A percentile compares a stretch with the other conserved stretches of the same genome.
phyloP scores from a whole-genome alignment of 1,140 invertebrate genomes.

The Apocrypta bakeri region DNA sequence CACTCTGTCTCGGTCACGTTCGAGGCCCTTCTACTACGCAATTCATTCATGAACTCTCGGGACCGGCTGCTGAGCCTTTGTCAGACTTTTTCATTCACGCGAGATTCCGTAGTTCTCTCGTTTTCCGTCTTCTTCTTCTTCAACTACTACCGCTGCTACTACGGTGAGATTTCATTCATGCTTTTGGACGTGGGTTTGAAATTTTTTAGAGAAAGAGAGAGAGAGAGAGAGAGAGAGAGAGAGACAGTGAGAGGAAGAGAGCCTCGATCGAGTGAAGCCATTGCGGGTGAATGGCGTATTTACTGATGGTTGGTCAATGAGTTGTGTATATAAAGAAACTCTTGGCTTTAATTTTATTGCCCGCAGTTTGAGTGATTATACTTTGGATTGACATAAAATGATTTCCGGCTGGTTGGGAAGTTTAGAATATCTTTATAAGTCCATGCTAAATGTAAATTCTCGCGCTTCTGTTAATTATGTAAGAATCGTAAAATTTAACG shows the following conservation, averaged over 20 bases:
- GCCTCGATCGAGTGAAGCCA: background rate
- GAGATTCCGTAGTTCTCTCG: conserved; percentile 8
- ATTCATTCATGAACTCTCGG: conserved; percentile 63
- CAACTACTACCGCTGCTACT: background rate
- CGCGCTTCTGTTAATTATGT: no score
- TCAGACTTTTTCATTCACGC: conserved; percentile 41
- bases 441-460: no score
- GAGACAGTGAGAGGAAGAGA: no score
- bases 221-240: no score
- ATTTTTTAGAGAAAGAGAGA: background rate
- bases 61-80: conserved; percentile 35
- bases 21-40: conserved; percentile 63
- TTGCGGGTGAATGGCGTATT: background rate
- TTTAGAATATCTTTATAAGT: no score
- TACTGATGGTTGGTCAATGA: no score
- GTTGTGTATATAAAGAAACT: background rate
- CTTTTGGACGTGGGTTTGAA: background rate
- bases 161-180: background rate
- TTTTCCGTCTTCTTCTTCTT: conserved; percentile 3
- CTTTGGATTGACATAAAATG: no score
- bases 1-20: conserved; percentile 56
- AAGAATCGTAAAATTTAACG: no score
- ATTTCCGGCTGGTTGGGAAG: no score
- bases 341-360: background rate
- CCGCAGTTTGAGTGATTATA: no score